Percentiles rank a stretch among this genome's conserved stretches.
phyloP scores from a whole-genome alignment of 2,888 invertebrate genomes.

The Digitonthophagus gazella region DNA sequence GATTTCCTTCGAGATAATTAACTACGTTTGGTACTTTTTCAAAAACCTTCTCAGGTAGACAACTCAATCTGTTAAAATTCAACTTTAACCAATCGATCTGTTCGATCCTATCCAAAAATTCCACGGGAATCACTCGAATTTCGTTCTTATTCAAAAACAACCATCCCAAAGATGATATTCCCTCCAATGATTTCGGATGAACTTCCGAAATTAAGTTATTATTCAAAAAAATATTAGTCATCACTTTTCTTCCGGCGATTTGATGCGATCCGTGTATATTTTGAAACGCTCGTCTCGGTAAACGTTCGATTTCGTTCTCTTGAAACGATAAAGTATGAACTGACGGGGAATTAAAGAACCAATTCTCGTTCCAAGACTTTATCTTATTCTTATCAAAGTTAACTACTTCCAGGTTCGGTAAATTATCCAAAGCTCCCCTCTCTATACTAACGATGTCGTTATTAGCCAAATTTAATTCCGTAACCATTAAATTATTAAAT shows the following conservation, averaged over 20 bases:
- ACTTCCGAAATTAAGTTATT: slow-evolving; percentile 35
- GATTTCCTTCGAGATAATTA: slow-evolving; percentile 44
- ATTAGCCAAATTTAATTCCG: slow-evolving; percentile 34
- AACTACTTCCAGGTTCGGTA: slow-evolving; percentile 40
- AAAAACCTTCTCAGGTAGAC: slow-evolving; percentile 41
- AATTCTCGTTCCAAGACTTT: slow-evolving; percentile 39
- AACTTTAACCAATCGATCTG: slow-evolving; percentile 43
- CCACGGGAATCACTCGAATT: slow-evolving; percentile 33
- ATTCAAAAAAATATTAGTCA: slow-evolving; percentile 36
- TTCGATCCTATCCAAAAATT: slow-evolving; percentile 39
- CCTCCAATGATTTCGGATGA: slow-evolving; percentile 34
- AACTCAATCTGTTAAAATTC: slow-evolving; percentile 40
- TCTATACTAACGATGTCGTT: slow-evolving; percentile 35
- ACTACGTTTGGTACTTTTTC: slow-evolving; percentile 41
- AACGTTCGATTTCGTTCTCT: slow-evolving; percentile 38
- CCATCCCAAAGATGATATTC: slow-evolving; percentile 35
- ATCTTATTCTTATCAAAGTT: slow-evolving; percentile 43
- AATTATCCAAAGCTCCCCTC: slow-evolving; percentile 34
- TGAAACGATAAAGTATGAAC: slow-evolving; percentile 40
- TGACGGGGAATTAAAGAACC: slow-evolving; percentile 44
- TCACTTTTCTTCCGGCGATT: slow-evolving; percentile 32
- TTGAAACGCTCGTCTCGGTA: slow-evolving; percentile 42
- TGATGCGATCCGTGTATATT: slow-evolving; percentile 38
- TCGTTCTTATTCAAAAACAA: slow-evolving; percentile 38
- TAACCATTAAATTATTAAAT: slow-evolving; percentile 34